Base-by-base conservation (phyloP, 2,888 invertebrate genomes). In the Synanthedon formicaeformis region DNA sequence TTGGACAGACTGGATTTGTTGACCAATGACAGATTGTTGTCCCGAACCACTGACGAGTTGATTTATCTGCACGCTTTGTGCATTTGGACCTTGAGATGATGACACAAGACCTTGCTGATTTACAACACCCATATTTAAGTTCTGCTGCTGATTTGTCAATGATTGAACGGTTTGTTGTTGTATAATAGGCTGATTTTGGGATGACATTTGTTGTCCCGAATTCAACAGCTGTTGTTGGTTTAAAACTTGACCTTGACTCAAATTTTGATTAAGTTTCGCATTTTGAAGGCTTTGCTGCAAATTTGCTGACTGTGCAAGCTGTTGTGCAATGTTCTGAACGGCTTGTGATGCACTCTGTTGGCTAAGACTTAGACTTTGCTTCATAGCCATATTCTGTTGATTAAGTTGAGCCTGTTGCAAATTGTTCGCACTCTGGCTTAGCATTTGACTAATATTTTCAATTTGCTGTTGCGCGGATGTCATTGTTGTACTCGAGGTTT, bases 381-480 rank as follows among this genome's bases (percentile, higher is more conserved):
- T 88, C 79, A 85, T 82, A 3, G 80, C 78, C 67, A 86, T 65
- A 54, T 79, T 86, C 53, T 87, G 86, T 54, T 85, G 84, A 57
- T 77, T 81, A 11, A 82, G 57, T 58, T 87, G 88, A 52, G 80
- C 75, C 55, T 83, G 88, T 57, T 86, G 85, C 50, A 88, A 63
- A 55, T 84, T 86, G 58, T 85, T 86, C 12, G 86, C 85, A 66
- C 85, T 86, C 55, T 87, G 87, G 61, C 87, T 87, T 40, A 87
- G 63, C 86, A 87, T 86, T 61, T 91, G 91, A 49, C 88, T 88
- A 16, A 90, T 91, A 50, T 90, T 84, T 61, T 91, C 91, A 68
- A 91, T 91, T 59, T 91, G 88, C 59, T 91, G 91, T 59, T 86
- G 86, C 14, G 91, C 91, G 49, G 90, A 90, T 52, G 84, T 90